Evolutionary conservation across 1,140 invertebrate species (phyloP), one percentile per base, ranked within the genome.

Genomic region (Papilio helenus): DNA sequence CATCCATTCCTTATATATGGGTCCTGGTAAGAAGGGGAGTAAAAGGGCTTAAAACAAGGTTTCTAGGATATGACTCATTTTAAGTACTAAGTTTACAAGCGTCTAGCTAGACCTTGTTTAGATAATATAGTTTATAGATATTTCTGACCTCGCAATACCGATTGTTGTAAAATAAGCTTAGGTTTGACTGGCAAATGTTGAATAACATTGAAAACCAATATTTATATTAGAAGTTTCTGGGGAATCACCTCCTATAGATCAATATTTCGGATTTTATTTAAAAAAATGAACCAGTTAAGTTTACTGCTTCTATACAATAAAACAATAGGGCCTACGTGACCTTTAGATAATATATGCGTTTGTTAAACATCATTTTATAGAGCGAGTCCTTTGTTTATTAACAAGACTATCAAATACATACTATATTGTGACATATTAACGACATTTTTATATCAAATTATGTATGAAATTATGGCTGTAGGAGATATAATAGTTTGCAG

Each of bases 341-440:
- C 76, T 39, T 77, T 39, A 20, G 39, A 77, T 77, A 65, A 61
- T 77, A 77, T 77, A 58, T 44, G 42, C 34, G 51, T 77, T 65
- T 77, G 55, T 77, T 44, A 61, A 61, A 65, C 29, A 77, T 77
- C 5, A 76, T 76, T 74, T 77, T 65, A 77, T 65, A 77, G 58
- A 61, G 51, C 34, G 58, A 61, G 55, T n/a, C n/a, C 76, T 77
- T 77, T 77, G 76, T 77, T 77, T 65, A 76, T 46, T 61, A 77
- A 61, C 55, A 58, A 65, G 51, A 58, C 76, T 77, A 65, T 65
- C 58, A 77, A 76, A 76, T 58, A 58, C 51, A 23, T 76, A 76
- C 49, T 34, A 55, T 76, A 58, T 76, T 76, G 73, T 76, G 51
- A 76, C 46, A 76, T 76, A 76, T 76, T 76, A 58, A 76, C 49